Base-by-base conservation (phyloP, 2,113 vertebrate genomes). In the Glaucomys volans region DNA sequence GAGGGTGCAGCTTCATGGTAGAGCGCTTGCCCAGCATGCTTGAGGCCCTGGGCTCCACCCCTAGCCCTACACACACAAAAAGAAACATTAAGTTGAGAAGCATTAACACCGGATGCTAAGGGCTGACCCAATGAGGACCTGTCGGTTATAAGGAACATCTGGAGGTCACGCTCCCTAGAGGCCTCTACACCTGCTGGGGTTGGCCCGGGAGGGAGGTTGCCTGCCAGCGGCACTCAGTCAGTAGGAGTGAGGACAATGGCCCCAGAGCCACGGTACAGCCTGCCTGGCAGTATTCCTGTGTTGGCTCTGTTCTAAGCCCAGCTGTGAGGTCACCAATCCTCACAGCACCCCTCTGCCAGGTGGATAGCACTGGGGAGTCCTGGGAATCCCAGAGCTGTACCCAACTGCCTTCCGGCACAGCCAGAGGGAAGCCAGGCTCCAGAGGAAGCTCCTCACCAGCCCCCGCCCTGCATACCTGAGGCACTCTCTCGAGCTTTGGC, bases 401-500 rank as follows among this genome's bases (percentile, higher is more conserved):
- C 57, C 22, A 24, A 22, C 57, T 24, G 57, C 57, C 57, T 18
- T 26, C 26, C 26, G 59, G 2, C 3, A 62, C 59, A 62, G 59
- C 59, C 59, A 28, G 59, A 62, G 24, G 59, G 59, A 62, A 9
- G 26, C 24, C 24, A 62, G 57, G 59, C 59, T 62, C 59, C 26
- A 22, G 59, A 26, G 24, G 59, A 62, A 26, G 8, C 24, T 24
- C 59, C 26, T 9, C 64, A 32, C n/a, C 54, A 8, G 12, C n/a
- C 64, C 26, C 37, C 10, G 1, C 59, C 2, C 18, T 10, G 5
- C 40, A 0, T 97, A 99, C 99, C 99, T 95, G 98, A 96, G n/a
- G 82, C 95, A n/a, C 98, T 98, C 89, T 99, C 99, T 72, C 98
- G 99, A 17, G 99, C 98, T 91, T 97, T 99, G 35, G 98, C 98